Conservation (phyloP, 2,113 vertebrate genomes). For the Callocephalon fimbriatum region DNA sequence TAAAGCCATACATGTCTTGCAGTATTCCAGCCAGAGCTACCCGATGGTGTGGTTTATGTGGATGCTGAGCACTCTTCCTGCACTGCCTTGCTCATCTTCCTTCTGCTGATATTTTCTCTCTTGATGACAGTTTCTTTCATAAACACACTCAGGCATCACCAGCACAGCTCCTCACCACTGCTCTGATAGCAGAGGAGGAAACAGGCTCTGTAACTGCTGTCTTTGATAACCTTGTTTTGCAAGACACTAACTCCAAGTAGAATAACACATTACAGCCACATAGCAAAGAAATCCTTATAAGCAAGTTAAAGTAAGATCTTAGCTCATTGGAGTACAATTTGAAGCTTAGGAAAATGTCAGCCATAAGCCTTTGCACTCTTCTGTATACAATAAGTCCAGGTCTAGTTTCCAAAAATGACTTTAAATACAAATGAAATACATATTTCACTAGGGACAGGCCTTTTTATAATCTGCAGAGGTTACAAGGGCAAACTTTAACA, state of each 20-base stretch:
- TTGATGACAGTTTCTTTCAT: background rate
- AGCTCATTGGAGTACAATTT: background rate
- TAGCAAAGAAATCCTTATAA: background rate
- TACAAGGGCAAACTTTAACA: background rate
- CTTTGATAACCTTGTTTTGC: background rate
- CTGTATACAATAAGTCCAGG: background rate
- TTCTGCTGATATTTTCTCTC: background rate
- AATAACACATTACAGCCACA: background rate
- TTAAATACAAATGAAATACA: background rate
- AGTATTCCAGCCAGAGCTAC: background rate
- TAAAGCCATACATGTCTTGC: background rate
- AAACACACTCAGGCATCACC: background rate
- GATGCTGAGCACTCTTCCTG: fast-evolving
- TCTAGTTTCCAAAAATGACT: background rate
- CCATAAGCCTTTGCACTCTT: background rate
- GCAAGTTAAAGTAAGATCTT: constrained; percentile 18
- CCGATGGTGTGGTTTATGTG: fast-evolving
- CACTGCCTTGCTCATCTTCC: background rate
- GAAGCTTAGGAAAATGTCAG: constrained; percentile 24
- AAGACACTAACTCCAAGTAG: background rate
- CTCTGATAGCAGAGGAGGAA: background rate
- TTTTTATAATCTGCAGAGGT: background rate
- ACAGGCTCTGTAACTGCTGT: background rate
- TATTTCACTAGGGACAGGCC: background rate
- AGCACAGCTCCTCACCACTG: background rate